These are phyloP conservation scores for Patella depressa DNA, from an alignment of 2,888 invertebrate species.

Conservation along the genomic window DNA sequence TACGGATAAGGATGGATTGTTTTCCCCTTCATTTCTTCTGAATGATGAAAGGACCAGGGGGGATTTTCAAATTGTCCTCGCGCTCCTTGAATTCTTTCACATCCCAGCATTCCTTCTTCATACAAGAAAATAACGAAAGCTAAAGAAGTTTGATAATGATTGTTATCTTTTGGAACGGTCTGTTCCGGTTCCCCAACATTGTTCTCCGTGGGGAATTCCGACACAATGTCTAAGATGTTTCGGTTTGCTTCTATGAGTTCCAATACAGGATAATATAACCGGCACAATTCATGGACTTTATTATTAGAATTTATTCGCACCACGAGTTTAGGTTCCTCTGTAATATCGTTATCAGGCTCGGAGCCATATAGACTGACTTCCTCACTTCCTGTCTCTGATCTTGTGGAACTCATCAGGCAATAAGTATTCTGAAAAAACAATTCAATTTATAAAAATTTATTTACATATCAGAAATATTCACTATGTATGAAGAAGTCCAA, in stretches of 20 bases:
- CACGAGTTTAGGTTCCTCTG: not conserved
- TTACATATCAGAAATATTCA: too few relatives aligned
- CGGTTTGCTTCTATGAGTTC: not conserved
- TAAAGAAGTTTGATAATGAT: slow-evolving; percentile 18
- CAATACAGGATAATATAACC: not conserved
- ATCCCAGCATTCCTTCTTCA: slow-evolving; percentile 50
- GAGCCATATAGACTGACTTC: slow-evolving; percentile 1
- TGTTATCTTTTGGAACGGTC: not conserved
- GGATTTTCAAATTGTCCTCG: slow-evolving; percentile 49
- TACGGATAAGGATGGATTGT: slow-evolving; percentile 55
- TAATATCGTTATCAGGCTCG: not conserved
- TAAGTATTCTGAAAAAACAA: too few relatives aligned
- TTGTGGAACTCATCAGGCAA: not conserved
- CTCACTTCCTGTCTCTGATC: not conserved
- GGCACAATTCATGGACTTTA: not conserved
- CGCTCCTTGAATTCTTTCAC: slow-evolving; percentile 51
- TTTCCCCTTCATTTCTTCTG: slow-evolving; percentile 50
- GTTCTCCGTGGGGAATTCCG: not conserved
- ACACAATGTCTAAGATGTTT: not conserved
- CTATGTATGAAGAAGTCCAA: too few relatives aligned
- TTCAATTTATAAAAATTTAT: too few relatives aligned
- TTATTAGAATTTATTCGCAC: not conserved
- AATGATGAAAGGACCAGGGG: slow-evolving; percentile 65
- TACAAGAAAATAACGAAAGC: slow-evolving; percentile 57
- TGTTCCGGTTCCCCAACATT: not conserved